phyloP scores from a whole-genome alignment of 2,113 vertebrate genomes.

The Passer montanus region DNA sequence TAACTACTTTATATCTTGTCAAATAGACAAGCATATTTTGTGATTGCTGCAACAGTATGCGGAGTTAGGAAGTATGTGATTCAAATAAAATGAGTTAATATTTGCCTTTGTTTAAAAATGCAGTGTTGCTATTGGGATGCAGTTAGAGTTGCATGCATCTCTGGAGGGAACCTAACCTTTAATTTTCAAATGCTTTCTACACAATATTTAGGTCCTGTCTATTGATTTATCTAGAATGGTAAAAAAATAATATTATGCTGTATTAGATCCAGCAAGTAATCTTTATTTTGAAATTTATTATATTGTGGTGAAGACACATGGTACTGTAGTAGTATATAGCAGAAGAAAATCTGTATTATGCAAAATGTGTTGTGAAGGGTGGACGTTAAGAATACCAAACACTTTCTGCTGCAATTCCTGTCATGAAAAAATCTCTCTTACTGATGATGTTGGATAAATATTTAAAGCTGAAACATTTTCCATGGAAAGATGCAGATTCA shows the following conservation, averaged over 20 bases:
- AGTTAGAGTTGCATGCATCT: not conserved
- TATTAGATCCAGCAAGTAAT: not conserved
- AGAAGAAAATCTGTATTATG: slow-evolving; percentile 12
- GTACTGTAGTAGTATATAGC: not conserved
- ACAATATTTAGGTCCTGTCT: not conserved
- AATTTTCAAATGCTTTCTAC: not conserved
- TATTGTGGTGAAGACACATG: not conserved
- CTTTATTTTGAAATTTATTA: not conserved
- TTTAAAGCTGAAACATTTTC: slow-evolving; percentile 23
- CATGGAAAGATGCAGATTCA: slow-evolving; percentile 31
- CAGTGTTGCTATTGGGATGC: not conserved
- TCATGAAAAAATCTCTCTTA: slow-evolving; percentile 35
- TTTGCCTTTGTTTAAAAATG: slow-evolving; percentile 1
- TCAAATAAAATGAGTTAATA: slow-evolving; percentile 5
- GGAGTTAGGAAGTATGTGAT: not conserved
- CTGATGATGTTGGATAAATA: slow-evolving; percentile 44
- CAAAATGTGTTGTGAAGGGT: slow-evolving; percentile 18
- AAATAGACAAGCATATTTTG: not conserved
- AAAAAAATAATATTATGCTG: not conserved
- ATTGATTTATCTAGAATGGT: not conserved
- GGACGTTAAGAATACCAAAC: slow-evolving; percentile 15
- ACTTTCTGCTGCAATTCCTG: slow-evolving; percentile 15
- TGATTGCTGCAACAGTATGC: not conserved
- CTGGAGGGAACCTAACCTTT: not conserved
- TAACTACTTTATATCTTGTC: not conserved